Base-by-base conservation (phyloP, 2,113 vertebrate species). In the Gnathonemus echidnorhynchus region DNA sequence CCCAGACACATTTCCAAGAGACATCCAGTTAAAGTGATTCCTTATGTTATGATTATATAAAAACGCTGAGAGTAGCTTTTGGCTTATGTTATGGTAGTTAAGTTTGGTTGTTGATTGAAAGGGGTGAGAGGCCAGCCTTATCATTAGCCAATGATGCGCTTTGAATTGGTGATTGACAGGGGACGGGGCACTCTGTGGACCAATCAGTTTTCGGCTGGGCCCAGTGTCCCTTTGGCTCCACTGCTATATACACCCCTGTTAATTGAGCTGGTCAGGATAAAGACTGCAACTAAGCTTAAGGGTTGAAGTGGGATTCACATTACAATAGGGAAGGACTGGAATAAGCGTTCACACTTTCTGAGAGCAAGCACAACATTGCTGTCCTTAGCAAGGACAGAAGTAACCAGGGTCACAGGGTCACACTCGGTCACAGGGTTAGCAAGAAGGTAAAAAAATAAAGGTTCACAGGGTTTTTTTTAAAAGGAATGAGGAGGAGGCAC, bases 341-440 rank as follows among this genome's bases (percentile, higher is more conserved):
- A 42, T 8, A 80, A 42, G 74, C 15, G 13, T 42, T 80, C 31
- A 80, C 74, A 42, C 74, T 19, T 19, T 80, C 10, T 80, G 35
- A 80, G 74, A 80, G 35, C 74, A 80, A 85, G 83, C 45, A 85
- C 83, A 83, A 45, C 42, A 0, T 83, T 39, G 42, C 62, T 31
- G 62, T 70, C 62, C 62, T 45, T 52, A 15, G 46, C 48, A 27
- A 31, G 85, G 85, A 31, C n/a, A 48, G n/a, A 31, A 48, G n/a
- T 19, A 31, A n/a, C n/a, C 85, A 52, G 62, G 62, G 62, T 66
- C n/a, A 66, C 70, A 77, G 86, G 86, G 86, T 87, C 86, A 87
- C 31, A 3, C 50, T 24, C n/a, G 86, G 86, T 87, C 24, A 84
- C 88, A 89, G 88, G 88, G 88, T 89, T 50, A n/a, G 77, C 31